Evolutionary conservation across 2,888 invertebrate species (phyloP).

Genomic region (Luffia ferchaultella): DNA sequence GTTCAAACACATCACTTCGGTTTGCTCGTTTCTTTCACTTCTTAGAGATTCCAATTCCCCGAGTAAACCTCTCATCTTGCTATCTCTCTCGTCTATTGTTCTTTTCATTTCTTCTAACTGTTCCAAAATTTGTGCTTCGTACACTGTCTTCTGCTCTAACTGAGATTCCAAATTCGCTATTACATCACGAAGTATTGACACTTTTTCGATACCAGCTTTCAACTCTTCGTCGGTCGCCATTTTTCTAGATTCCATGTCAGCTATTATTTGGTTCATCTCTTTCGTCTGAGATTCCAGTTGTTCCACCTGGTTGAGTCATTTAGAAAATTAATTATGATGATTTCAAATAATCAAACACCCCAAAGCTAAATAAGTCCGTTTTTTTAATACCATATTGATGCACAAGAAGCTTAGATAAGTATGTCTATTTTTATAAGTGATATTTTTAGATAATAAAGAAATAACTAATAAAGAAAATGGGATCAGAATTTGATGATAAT

Average conservation of each 20-base stretch:
- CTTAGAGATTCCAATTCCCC: conserved; percentile 61
- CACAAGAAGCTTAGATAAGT: neutral
- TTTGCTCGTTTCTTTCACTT: conserved; percentile 45
- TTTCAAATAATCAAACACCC: conserved; percentile 4
- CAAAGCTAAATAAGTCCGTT: conserved; percentile 5
- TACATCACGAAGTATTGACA: conserved; percentile 77
- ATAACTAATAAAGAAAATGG: no score
- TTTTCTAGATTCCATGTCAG: conserved; percentile 68
- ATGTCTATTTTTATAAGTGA: no score
- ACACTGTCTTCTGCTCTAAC: conserved; percentile 70
- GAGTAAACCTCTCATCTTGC: conserved; percentile 60
- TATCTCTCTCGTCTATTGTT: conserved; percentile 62
- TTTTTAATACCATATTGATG: no score
- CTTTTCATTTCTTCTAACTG: conserved; percentile 66
- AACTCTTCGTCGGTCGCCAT: conserved; percentile 75
- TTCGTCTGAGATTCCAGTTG: conserved; percentile 79
- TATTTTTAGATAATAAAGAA: no score
- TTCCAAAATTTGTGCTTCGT: conserved; percentile 68
- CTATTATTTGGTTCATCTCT: conserved; percentile 70
- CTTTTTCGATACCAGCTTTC: conserved; percentile 79
- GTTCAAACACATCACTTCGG: conserved; percentile 36
- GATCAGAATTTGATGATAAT: no score
- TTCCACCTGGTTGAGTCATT: no score
- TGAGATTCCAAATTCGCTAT: conserved; percentile 80
- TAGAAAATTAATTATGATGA: conserved; percentile 10